These are phyloP conservation scores for human DNA, from an alignment of 2,113 vertebrate species.

Conservation along the genomic window DNA sequence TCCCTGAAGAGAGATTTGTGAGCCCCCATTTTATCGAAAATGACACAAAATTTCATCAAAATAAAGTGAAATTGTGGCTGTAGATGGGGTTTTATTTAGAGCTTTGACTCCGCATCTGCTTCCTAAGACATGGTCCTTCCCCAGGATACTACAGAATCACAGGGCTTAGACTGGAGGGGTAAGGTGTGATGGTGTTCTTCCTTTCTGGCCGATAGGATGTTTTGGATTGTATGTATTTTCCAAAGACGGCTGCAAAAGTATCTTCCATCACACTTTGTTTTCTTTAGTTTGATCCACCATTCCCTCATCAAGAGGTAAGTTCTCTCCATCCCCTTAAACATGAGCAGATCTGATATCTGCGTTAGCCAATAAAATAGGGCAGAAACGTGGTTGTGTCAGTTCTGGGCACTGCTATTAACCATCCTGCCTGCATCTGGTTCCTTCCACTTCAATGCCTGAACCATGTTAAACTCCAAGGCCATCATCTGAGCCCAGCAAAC, in stretches of 20 bases:
- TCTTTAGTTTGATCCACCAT: not conserved
- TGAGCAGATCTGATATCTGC: not conserved
- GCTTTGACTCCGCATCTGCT: rapidly evolving
- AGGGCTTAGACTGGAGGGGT: not conserved
- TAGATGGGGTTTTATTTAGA: no score
- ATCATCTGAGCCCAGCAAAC: not conserved
- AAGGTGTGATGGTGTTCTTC: rapidly evolving
- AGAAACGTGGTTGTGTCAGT: not conserved
- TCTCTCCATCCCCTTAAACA: not conserved
- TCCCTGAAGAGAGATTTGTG: no score
- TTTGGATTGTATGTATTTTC: not conserved
- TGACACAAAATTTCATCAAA: no score
- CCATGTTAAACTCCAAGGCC: no score
- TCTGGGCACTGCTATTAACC: not conserved
- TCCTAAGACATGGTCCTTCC: no score
- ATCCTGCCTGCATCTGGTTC: not conserved
- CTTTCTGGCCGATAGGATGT: rapidly evolving
- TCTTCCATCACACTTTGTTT: not conserved
- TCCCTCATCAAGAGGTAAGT: not conserved
- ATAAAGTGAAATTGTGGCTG: no score
- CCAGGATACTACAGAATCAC: not conserved
- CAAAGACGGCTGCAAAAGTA: not conserved
- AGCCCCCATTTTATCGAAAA: rapidly evolving
- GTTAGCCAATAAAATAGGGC: rapidly evolving
- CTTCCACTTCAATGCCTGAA: no score